phyloP scores from a whole-genome alignment of 2,113 vertebrate genomes.

The Tachysurus vachellii region DNA sequence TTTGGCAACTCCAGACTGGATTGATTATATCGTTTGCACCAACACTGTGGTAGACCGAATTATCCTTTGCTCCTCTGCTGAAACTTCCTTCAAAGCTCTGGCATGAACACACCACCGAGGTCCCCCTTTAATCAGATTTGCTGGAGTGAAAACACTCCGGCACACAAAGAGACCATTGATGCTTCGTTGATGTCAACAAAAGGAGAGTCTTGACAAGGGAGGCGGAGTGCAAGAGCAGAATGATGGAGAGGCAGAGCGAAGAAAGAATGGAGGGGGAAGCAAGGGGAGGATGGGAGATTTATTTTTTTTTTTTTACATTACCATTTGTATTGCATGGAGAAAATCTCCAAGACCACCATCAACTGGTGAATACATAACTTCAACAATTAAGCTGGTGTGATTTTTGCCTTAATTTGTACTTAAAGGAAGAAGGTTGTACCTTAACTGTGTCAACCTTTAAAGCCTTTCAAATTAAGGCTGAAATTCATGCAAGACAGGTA shows the following conservation, averaged over 20 bases:
- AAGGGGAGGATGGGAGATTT: conserved; percentile 24
- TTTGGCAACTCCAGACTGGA: conserved; percentile 38
- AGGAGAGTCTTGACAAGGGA: conserved; percentile 53
- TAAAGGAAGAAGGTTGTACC: not conserved
- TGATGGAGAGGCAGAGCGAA: conserved; percentile 18
- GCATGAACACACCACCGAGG: conserved; percentile 54
- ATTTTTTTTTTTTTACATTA: conserved; percentile 40
- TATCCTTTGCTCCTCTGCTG: conserved; percentile 50
- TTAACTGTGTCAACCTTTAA: not conserved
- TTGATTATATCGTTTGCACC: conserved; percentile 53
- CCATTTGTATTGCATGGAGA: conserved; percentile 40
- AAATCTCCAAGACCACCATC: conserved; percentile 39
- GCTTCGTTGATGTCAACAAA: conserved; percentile 58
- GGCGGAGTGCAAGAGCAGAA: conserved; percentile 26
- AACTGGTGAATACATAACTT: not conserved
- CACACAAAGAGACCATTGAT: conserved; percentile 57
- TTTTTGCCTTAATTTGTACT: not conserved
- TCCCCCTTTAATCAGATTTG: conserved; percentile 63
- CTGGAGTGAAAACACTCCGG: conserved; percentile 57
- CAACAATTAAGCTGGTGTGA: not conserved
- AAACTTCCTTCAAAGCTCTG: conserved; percentile 57
- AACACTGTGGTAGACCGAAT: conserved; percentile 49
- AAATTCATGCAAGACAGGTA: conserved; percentile 30
- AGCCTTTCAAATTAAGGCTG: not conserved
- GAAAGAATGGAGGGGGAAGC: conserved; percentile 36